Conservation (phyloP, 2,888 invertebrate species). For the Sipunculus nudus region DNA sequence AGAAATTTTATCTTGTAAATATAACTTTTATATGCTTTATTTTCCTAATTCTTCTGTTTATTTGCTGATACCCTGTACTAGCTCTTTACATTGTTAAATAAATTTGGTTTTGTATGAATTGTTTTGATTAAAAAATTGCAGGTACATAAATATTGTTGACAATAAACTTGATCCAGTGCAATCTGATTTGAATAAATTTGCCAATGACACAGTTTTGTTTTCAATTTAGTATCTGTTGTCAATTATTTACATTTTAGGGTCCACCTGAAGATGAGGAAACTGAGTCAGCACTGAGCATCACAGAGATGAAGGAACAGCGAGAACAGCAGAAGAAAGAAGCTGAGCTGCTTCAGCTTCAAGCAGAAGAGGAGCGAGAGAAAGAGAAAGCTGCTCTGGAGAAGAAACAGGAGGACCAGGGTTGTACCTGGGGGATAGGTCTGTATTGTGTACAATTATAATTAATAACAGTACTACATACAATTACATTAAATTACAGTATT, state of each 20-base stretch:
- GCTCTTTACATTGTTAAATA: too few species aligned
- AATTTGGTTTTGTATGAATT: too few species aligned
- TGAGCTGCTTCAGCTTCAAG: conserved; percentile 54
- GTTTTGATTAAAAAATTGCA: conserved; percentile 1
- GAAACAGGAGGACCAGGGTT: conserved; percentile 74
- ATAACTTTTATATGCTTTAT: too few species aligned
- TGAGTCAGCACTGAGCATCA: conserved; percentile 79
- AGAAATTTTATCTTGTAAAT: too few species aligned
- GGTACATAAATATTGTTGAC: too few species aligned
- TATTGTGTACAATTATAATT: not conserved
- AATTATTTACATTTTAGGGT: conserved; percentile 72
- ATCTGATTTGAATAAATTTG: too few species aligned
- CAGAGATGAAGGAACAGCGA: conserved; percentile 63
- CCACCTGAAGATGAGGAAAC: conserved; percentile 87
- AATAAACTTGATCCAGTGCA: too few species aligned
- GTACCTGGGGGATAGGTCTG: conserved; percentile 91
- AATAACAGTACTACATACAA: not conserved
- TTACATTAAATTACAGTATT: not conserved
- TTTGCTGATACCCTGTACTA: too few species aligned
- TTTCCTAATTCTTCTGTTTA: too few species aligned
- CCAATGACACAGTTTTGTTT: conserved; percentile 65
- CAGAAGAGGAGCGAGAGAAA: conserved; percentile 65
- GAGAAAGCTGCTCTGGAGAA: conserved; percentile 62
- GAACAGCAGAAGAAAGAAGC: conserved; percentile 58
- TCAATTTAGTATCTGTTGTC: conserved; percentile 28